These are phyloP conservation scores for Matsumurasca onukii DNA, from an alignment of 1,140 invertebrate genomes.

Conservation along the genomic window DNA sequence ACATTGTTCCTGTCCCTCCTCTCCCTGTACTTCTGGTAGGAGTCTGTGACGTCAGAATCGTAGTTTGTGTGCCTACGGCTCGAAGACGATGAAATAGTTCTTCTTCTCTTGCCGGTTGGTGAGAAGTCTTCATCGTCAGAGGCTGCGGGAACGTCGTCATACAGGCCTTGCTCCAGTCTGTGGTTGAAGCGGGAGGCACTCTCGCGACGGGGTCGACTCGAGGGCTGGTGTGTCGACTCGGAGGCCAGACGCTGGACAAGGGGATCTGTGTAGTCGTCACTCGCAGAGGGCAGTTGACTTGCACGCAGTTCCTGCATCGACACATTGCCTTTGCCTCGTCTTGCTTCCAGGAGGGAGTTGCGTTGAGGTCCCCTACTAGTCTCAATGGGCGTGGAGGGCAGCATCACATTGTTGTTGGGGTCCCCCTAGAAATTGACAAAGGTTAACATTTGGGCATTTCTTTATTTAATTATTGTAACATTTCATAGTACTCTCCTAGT, in stretches of 20 bases:
- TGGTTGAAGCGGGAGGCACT: conserved; percentile 2
- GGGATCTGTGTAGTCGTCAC: background rate
- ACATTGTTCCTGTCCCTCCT: conserved; percentile 15
- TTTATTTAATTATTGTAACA: too few species aligned
- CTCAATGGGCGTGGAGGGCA: background rate
- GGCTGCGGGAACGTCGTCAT: background rate
- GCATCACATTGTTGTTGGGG: background rate
- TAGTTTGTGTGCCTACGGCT: background rate
- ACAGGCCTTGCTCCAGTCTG: background rate
- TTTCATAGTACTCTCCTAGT: too few species aligned
- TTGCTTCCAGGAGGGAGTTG: too few species aligned
- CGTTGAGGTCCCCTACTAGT: background rate
- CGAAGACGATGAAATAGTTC: background rate
- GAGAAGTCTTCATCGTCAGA: conserved; percentile 6
- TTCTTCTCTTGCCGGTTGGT: conserved; percentile 1
- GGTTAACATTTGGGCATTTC: too few species aligned
- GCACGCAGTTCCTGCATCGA: background rate
- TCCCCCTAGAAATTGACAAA: background rate
- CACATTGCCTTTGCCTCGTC: background rate
- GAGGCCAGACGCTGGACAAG: background rate
- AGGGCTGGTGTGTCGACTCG: background rate
- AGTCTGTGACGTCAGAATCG: background rate
- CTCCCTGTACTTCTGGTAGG: conserved; percentile 1
- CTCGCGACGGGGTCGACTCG: background rate
- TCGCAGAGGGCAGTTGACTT: background rate